Evolutionary conservation across 1,140 invertebrate genomes (phyloP), one percentile per base, ranked within the genome.

Genomic region (Ceratosolen solmsi): DNA sequence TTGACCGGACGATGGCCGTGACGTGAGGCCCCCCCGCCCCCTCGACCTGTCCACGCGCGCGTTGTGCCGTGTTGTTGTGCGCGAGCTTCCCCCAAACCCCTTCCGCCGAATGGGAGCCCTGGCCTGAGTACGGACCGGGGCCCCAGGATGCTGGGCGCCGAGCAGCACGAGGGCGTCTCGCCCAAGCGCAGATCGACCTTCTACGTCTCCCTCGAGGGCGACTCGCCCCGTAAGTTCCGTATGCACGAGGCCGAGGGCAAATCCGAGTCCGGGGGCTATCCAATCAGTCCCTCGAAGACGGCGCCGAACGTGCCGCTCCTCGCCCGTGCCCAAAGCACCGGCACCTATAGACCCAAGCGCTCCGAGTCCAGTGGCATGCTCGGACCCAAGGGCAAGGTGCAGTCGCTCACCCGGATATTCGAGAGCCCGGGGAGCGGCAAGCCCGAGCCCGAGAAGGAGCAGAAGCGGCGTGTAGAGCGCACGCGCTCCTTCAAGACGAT

Each of bases 121-220:
- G 51, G 51, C 51, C 58, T 30, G 25, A 33, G n/a, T 17, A n/a
- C n/a, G 25, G 25, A 63, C 9, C n/a, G 58, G n/a, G 25, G 58
- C 3, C 30, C 27, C n/a, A 70, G 22, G 58, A 82, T 63, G 65
- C 27, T 78, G 33, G 51, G 60, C 9, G 25, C 30, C 49, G 81
- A 82, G 41, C 74, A 72, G 38, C 51, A 70, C 15, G 82, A 73
- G 33, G 90, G 89, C 27, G 90, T 88, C 27, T 89, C 89, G 54
- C 91, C 91, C 25, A 92, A 92, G 79, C 86, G 92, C 73, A 85
- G 92, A 56, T 93, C 92, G 36, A 92, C 92, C 77, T 93, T 93
- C 80, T 93, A 93, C 88, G 92, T 93, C 20, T 88, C 92, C 25
- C 85, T 93, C 36, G 91, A 89, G 46, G 85, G 84, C 15, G 87